These are phyloP conservation scores for Elymnias hypermnestra DNA, from an alignment of 1,140 invertebrate genomes.

Conservation along the genomic window DNA sequence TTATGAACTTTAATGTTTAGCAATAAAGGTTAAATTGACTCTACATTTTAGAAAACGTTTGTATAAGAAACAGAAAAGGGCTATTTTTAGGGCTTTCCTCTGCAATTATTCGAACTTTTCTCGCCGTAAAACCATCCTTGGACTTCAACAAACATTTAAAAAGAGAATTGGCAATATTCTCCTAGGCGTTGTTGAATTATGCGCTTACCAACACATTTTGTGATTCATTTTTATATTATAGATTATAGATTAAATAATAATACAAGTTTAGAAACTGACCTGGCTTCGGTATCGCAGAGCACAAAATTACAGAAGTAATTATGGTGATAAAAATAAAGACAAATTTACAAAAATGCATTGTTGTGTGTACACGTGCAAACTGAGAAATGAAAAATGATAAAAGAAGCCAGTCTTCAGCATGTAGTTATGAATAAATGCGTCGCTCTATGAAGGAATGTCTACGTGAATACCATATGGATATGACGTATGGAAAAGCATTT, in stretches of 20 bases:
- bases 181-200: too few relatives aligned
- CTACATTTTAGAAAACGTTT: too few relatives aligned
- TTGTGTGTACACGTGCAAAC: background rate
- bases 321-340: background rate
- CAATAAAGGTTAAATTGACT: too few relatives aligned
- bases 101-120: too few relatives aligned
- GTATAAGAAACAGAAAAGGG: too few relatives aligned
- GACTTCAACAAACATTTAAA: too few relatives aligned
- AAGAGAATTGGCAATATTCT: too few relatives aligned
- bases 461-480: background rate
- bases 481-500: background rate
- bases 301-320: background rate
- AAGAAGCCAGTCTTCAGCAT: background rate
- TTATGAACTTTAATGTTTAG: too few relatives aligned
- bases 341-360: background rate
- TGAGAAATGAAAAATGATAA: background rate
- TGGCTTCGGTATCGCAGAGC: background rate
- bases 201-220: too few relatives aligned
- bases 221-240: too few relatives aligned
- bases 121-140: too few relatives aligned
- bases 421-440: background rate
- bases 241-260: background rate
- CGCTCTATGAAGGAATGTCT: background rate
- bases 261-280: background rate
- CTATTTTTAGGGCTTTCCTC: too few relatives aligned